Evolutionary conservation across 2,888 invertebrate genomes (phyloP).

Genomic region (Octodonta nipae): DNA sequence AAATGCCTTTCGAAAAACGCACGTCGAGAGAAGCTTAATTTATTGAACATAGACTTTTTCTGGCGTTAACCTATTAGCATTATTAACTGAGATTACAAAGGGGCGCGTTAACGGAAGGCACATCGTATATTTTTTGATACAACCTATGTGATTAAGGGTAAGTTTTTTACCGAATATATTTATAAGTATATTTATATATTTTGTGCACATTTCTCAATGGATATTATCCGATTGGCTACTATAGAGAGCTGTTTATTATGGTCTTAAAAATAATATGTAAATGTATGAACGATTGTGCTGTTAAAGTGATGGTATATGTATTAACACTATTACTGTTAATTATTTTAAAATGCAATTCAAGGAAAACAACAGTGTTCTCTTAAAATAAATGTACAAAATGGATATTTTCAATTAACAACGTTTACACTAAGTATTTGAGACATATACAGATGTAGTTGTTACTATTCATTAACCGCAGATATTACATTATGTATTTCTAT

Average conservation of each 20-base stretch:
- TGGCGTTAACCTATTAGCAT: neutral
- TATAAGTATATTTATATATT: conserved; percentile 22
- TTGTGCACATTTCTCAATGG: conserved; percentile 2
- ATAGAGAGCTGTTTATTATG: conserved; percentile 1
- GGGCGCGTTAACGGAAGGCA: conserved; percentile 1
- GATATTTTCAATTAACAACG: too few species aligned
- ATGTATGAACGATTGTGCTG: too few species aligned
- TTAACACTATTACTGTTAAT: neutral
- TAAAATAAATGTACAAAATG: too few species aligned
- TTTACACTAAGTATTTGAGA: too few species aligned
- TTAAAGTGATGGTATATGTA: too few species aligned
- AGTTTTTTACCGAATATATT: conserved; percentile 24
- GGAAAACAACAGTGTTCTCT: too few species aligned
- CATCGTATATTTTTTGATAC: conserved; percentile 12
- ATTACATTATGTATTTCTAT: too few species aligned
- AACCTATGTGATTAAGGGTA: conserved; percentile 24
- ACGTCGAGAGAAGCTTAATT: neutral
- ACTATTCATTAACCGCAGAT: too few species aligned
- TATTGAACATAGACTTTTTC: conserved; percentile 2
- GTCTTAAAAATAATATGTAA: too few species aligned
- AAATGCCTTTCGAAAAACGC: conserved; percentile 10
- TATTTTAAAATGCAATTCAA: too few species aligned
- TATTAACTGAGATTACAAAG: conserved; percentile 5
- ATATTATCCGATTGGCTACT: neutral
- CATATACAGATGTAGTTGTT: too few species aligned